Base-by-base conservation (phyloP, 2,888 invertebrate genomes). In the Philereme vetulata region DNA sequence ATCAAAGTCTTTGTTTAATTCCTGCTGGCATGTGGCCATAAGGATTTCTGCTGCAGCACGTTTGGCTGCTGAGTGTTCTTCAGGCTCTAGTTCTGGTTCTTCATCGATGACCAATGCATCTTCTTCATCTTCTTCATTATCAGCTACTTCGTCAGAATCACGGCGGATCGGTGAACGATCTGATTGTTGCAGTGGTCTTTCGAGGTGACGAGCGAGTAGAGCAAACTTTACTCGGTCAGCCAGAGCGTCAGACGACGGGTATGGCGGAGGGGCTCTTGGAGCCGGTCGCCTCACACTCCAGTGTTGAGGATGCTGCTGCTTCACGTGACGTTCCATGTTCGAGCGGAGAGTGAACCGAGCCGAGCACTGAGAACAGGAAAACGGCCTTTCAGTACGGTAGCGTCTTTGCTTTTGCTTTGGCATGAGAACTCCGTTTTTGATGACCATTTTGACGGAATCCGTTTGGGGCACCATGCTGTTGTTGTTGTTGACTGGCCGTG, bases 291-390 rank as follows among this genome's bases (percentile, higher is more conserved):
- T 92, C 66, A 97, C 96, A 54, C 96, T 96, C 96, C 97, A 98
- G 77, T 94, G 96, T 65, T 97, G 96, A 0, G 98, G 98, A 89
- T 98, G 98, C 72, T 98, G 98, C 74, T 98, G 97, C 79, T 98
- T 98, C 4, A 98, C 96, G 74, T 98, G 98, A 0, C 98, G 93
- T 82, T 98, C 98, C 97, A 98, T 98, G 75, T 98, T 98, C 7
- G 97, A 97, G n/a, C 97, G 93, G 8, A 98, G 88, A 0, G 98
- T 98, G 77, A 98, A 98, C 54, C 97, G 93, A 0, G 98, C 97
- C 0, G 97, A 96, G 84, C 98, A 98, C 77, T 97, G 96, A 60
- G 97, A 96, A 82, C 98, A 98, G 0, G 96, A 95, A 84, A 97
- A 98, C 0, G 98, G 98, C 34, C 98, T 92, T 80, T 98, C 98